Conservation (phyloP, 1,140 invertebrate genomes). For the Himalopsyche phryganea region DNA sequence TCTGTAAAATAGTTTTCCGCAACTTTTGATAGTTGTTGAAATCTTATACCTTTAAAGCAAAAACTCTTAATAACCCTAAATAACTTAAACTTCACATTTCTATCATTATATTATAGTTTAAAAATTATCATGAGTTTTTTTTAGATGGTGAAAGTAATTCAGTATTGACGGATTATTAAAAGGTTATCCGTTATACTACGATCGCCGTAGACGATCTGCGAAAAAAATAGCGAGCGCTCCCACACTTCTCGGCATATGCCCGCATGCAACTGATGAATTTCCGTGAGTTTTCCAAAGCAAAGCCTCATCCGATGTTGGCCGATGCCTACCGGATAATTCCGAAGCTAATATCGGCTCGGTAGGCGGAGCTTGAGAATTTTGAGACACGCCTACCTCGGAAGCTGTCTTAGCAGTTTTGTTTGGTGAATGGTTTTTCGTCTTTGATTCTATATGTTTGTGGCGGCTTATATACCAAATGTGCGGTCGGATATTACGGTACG, state of each 20-base stretch:
- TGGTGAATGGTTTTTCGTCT: slow-evolving; percentile 32
- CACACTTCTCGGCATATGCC: slow-evolving; percentile 9
- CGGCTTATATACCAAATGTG: slow-evolving; percentile 19
- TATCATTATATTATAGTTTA: no score
- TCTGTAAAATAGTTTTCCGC: no score
- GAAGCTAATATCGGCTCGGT: slow-evolving; percentile 8
- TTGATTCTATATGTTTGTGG: slow-evolving; percentile 24
- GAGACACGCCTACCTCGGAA: slow-evolving; percentile 23
- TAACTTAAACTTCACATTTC: no score
- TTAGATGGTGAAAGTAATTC: no score
- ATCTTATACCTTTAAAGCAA: no score
- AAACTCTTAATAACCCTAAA: no score
- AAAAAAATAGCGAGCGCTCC: background rate
- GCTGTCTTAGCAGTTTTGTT: slow-evolving; percentile 31
- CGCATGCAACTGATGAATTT: slow-evolving; percentile 31
- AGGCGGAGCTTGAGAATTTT: slow-evolving; percentile 20
- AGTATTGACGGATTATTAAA: no score
- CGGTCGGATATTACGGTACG: slow-evolving; percentile 17
- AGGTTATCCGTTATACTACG: background rate
- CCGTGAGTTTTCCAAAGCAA: slow-evolving; percentile 12
- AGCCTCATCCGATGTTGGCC: slow-evolving; percentile 1
- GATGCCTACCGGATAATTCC: slow-evolving; percentile 15
- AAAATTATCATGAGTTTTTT: no score
- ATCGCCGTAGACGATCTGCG: background rate
- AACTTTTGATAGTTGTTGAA: no score